A percentile compares a stretch with the other conserved stretches of the same genome.
Evolutionary conservation across 2,888 invertebrate genomes (phyloP).

Genomic region (Catonia carolina): DNA sequence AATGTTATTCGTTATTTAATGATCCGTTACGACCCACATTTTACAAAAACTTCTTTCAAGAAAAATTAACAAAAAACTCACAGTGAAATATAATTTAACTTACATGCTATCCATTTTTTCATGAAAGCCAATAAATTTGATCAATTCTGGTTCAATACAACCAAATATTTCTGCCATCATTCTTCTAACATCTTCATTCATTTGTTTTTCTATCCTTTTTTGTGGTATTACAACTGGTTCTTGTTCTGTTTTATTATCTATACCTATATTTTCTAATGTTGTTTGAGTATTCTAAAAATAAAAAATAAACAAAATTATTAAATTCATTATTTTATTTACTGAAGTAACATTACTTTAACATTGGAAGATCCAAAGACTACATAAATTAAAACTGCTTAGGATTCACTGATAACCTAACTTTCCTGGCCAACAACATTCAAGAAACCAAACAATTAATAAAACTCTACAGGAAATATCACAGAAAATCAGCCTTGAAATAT

Average conservation of each 20-base stretch:
- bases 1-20: too few species aligned
- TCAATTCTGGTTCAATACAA: conserved; percentile 76
- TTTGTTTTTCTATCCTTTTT: conserved; percentile 60
- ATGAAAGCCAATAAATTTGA: conserved; percentile 75
- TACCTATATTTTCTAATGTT: conserved; percentile 47
- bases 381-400: too few species aligned
- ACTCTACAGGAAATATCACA: too few species aligned
- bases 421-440: too few species aligned
- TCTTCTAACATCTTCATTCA: conserved; percentile 70
- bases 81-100: conserved; percentile 43
- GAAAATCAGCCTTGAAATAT: too few species aligned
- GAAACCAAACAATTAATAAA: too few species aligned
- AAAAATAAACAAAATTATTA: conserved; percentile 12
- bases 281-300: conserved; percentile 49
- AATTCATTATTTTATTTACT: too few species aligned
- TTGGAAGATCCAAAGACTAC: conserved; percentile 3
- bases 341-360: neutral
- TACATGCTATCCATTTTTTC: conserved; percentile 87
- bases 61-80: too few species aligned
- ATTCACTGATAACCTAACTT: too few species aligned
- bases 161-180: conserved; percentile 89
- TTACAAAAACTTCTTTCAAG: too few species aligned
- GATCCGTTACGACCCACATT: too few species aligned
- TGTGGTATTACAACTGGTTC: conserved; percentile 37
- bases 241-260: conserved; percentile 39